Evolutionary conservation across 2,797 vertebrate genomes (phyloP).

Genomic region (Helicolenus hilgendorfi): DNA sequence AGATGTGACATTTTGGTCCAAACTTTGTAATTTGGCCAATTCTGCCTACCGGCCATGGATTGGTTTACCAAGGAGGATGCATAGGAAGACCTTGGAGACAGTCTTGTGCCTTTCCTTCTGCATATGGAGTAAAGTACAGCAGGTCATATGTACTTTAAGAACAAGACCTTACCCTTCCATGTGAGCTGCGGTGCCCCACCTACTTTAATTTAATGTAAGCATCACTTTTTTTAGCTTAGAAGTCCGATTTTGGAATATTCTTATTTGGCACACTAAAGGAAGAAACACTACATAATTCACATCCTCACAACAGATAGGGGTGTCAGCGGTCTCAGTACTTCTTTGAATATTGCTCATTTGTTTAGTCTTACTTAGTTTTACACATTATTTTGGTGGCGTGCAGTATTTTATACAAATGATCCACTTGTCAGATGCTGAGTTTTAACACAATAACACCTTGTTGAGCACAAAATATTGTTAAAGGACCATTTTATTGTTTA

Average conservation of each 20-base stretch:
- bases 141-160: neutral
- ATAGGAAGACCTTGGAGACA: neutral
- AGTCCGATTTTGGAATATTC: neutral
- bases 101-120: neutral
- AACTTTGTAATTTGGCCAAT: slow-evolving; percentile 22
- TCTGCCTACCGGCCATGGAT: neutral
- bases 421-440: neutral
- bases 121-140: neutral
- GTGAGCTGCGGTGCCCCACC: neutral
- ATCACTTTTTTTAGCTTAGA: neutral
- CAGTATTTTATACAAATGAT: slow-evolving; percentile 7
- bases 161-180: neutral
- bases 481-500: neutral
- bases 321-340: neutral
- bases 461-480: neutral
- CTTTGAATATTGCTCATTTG: neutral
- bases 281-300: neutral
- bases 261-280: neutral
- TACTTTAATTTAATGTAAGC: neutral
- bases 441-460: slow-evolving; percentile 3
- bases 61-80: neutral
- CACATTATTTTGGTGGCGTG: neutral
- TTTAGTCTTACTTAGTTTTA: neutral
- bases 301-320: neutral
- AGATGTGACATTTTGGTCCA: slow-evolving; percentile 53